These are phyloP conservation scores for Ptilodon capucinus DNA, from an alignment of 2,888 invertebrate species.

Conservation along the genomic window DNA sequence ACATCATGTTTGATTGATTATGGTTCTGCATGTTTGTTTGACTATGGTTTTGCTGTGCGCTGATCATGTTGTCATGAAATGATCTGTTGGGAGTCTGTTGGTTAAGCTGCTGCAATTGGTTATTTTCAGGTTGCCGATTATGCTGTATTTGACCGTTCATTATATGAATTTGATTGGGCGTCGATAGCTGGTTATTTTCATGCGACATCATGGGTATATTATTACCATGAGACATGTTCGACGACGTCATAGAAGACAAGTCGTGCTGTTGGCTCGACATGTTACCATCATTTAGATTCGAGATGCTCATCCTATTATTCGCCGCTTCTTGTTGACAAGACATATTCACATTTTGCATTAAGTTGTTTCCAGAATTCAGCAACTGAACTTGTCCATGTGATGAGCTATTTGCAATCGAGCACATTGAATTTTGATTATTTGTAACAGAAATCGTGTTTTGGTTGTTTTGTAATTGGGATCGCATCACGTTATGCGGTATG, in stretches of 20 bases:
- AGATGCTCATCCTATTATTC: slow-evolving; percentile 63
- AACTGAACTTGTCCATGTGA: slow-evolving; percentile 69
- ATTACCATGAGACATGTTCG: slow-evolving; percentile 63
- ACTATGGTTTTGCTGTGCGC: slow-evolving; percentile 60
- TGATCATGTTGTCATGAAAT: slow-evolving; percentile 68
- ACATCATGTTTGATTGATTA: slow-evolving; percentile 58
- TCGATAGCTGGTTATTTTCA: slow-evolving; percentile 57
- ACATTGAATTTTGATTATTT: slow-evolving; percentile 72
- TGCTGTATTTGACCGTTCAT: slow-evolving; percentile 78
- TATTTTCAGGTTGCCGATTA: slow-evolving; percentile 62
- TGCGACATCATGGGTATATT: slow-evolving; percentile 70
- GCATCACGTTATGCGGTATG: slow-evolving; percentile 70
- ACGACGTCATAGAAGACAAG: slow-evolving; percentile 52
- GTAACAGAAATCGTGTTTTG: slow-evolving; percentile 61
- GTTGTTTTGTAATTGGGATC: slow-evolving; percentile 63
- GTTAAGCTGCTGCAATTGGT: slow-evolving; percentile 65
- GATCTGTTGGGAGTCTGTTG: slow-evolving; percentile 56
- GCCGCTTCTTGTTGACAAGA: slow-evolving; percentile 72
- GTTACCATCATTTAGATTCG: slow-evolving; percentile 55
- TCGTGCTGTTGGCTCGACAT: slow-evolving; percentile 68
- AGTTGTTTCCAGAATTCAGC: slow-evolving; percentile 67
- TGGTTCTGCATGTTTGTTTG: slow-evolving; percentile 62
- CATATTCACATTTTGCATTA: slow-evolving; percentile 68
- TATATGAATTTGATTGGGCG: slow-evolving; percentile 74
- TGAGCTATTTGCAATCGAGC: slow-evolving; percentile 60